phyloP scores from a whole-genome alignment of 2,113 vertebrate species.

The Trichechus manatus region DNA sequence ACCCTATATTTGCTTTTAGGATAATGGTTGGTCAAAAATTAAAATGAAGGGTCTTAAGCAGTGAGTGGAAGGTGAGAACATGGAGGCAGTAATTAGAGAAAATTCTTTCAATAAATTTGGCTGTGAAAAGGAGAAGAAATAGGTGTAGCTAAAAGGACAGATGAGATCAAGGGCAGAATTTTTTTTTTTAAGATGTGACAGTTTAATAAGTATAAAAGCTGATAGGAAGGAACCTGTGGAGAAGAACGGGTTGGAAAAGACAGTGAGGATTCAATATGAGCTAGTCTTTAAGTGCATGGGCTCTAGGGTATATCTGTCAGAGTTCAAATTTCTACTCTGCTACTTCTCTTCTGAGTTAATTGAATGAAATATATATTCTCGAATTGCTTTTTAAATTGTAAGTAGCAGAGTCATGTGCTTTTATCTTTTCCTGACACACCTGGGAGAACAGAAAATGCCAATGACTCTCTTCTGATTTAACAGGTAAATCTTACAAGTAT shows the following conservation, averaged over 20 bases:
- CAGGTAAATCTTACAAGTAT: not conserved
- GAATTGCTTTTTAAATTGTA: not conserved
- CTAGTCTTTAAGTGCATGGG: not conserved
- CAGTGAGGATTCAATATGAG: not conserved
- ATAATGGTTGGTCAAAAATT: not conserved
- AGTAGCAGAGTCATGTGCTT: not conserved
- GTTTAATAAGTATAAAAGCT: not conserved
- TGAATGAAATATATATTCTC: not conserved
- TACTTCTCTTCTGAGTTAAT: not conserved
- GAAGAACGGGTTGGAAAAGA: not conserved
- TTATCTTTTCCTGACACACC: not conserved
- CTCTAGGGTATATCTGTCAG: not conserved
- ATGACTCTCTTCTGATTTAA: not conserved
- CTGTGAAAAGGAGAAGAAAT: not conserved
- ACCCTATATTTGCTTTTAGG: fast-evolving
- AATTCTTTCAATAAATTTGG: not conserved
- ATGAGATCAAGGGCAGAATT: not conserved
- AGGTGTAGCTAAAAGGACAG: not conserved
- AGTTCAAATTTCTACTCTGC: not conserved
- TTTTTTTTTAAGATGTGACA: not conserved
- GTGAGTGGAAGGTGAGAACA: not conserved
- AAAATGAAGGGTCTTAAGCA: not conserved
- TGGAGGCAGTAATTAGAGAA: no score
- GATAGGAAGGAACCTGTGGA: not conserved
- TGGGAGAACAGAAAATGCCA: not conserved